Evolutionary conservation across 2,888 invertebrate species (phyloP).

Genomic region (Uloborus plumipes): DNA sequence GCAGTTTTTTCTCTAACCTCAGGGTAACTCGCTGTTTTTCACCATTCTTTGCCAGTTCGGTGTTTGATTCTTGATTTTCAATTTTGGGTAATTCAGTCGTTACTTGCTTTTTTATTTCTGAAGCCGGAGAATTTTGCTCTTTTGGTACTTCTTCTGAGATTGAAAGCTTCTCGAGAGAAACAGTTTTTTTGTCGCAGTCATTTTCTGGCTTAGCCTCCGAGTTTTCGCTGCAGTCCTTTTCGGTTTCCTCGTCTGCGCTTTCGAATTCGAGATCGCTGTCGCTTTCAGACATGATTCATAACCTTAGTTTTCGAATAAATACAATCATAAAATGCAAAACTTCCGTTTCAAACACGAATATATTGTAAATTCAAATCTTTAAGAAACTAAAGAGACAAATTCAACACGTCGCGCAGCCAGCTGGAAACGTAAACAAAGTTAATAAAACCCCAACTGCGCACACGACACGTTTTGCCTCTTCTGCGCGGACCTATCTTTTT

Average conservation of each 20-base stretch:
- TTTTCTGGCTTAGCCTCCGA: neutral
- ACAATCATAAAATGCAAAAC: neutral
- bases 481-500: too few relatives aligned
- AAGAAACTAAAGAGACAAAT: too few relatives aligned
- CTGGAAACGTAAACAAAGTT: too few relatives aligned
- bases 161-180: neutral
- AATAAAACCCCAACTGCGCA: too few relatives aligned
- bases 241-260: conserved; percentile 52
- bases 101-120: neutral
- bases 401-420: too few relatives aligned
- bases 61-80: neutral
- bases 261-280: conserved; percentile 48
- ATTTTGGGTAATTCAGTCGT: neutral
- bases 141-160: neutral
- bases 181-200: neutral
- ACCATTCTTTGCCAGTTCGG: neutral
- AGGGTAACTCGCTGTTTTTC: conserved; percentile 39
- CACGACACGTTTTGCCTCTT: too few relatives aligned
- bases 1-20: conserved; percentile 41
- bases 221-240: neutral
- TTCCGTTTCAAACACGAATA: too few relatives aligned
- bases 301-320: neutral
- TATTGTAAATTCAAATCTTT: too few relatives aligned
- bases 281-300: conserved; percentile 34
- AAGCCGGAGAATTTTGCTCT: neutral